A percentile compares a stretch with the other conserved stretches of the same genome.
These are phyloP conservation scores for Petrocephalus zakoni DNA, from an alignment of 2,113 vertebrate genomes.

Conservation along the genomic window DNA sequence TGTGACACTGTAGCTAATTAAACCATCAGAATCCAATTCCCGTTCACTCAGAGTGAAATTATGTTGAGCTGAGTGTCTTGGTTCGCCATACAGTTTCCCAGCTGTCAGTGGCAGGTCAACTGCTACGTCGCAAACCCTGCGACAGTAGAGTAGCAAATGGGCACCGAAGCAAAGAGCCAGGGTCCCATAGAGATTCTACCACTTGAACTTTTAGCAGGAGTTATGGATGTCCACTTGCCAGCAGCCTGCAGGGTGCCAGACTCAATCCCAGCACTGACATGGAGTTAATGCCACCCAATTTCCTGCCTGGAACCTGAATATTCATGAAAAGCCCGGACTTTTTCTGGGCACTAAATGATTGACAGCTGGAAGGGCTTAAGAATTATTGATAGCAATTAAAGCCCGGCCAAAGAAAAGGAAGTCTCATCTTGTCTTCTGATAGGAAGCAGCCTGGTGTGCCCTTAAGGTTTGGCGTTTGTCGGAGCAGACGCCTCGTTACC, in stretches of 20 bases:
- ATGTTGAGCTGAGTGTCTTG: not conserved
- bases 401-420: not conserved
- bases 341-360: not conserved
- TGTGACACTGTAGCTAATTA: not conserved
- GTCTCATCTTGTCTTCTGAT: not conserved
- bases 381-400: not conserved
- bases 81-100: not conserved
- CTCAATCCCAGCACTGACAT: not conserved
- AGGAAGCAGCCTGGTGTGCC: not conserved
- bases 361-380: not conserved
- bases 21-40: not conserved
- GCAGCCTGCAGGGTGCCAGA: not conserved
- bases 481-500: not conserved
- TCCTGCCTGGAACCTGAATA: not conserved
- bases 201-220: not conserved
- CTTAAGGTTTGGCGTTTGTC: not conserved
- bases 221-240: not conserved
- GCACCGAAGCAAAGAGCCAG: not conserved
- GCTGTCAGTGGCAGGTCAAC: not conserved
- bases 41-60: not conserved
- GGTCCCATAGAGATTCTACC: not conserved
- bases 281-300: not conserved
- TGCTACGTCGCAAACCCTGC: not conserved
- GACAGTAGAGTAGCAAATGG: not conserved
- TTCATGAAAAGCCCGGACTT: not conserved